Percentiles rank a stretch among this genome's conserved stretches.
Conservation (phyloP, 2,113 vertebrate genomes). For the Myiagra hebetior region DNA sequence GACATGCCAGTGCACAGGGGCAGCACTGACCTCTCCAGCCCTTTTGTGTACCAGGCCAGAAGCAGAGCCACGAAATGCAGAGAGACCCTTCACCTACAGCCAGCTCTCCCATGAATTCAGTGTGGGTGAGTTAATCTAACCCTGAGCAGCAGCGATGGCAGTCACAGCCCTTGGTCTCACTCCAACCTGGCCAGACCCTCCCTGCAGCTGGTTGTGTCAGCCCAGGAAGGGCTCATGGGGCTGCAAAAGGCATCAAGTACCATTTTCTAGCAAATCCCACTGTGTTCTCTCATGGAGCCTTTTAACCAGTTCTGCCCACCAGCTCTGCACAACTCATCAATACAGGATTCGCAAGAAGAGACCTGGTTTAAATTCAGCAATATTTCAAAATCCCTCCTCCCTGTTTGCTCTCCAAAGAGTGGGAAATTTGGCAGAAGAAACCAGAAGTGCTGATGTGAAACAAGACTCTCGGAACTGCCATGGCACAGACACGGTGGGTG, state of each 20-base stretch:
- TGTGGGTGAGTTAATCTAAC: not conserved
- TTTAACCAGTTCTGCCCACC: not conserved
- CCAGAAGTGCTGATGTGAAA: not conserved
- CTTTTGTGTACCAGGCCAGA: not conserved
- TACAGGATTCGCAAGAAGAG: accelerated
- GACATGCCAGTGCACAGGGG: not conserved
- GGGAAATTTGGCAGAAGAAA: not conserved
- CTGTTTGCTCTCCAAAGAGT: not conserved
- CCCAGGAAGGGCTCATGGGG: accelerated
- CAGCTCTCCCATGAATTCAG: accelerated
- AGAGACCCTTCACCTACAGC: not conserved
- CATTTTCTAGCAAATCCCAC: accelerated
- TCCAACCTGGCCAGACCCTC: not conserved
- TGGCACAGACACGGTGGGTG: accelerated
- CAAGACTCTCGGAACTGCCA: not conserved
- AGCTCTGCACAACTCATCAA: not conserved
- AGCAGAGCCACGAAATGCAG: not conserved
- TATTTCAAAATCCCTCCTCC: not conserved
- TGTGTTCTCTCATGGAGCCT: accelerated
- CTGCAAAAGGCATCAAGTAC: not conserved
- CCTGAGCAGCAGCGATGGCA: not conserved
- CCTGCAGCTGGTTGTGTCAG: not conserved
- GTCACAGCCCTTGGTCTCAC: not conserved
- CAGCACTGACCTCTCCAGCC: not conserved
- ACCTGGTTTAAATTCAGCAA: not conserved